phyloP scores from a whole-genome alignment of 37 sponge, comb jelly and placozoan genomes.

The Halichondria panicea region DNA sequence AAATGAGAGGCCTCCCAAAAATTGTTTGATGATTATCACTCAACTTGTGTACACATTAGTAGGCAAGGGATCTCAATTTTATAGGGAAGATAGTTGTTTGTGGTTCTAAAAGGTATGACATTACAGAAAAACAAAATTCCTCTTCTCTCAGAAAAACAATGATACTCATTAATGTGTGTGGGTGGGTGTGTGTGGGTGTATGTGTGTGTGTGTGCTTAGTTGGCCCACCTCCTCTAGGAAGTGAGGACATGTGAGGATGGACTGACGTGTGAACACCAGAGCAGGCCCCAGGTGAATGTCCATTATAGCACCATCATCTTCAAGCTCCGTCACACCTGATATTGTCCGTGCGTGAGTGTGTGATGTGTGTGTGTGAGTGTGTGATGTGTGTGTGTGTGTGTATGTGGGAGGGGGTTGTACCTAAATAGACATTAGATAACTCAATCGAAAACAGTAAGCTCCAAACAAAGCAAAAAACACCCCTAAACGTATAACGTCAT shows the following conservation, averaged over 20 bases:
- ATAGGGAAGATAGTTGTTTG: too few relatives aligned
- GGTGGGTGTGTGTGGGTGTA: too few relatives aligned
- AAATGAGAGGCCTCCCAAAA: too few relatives aligned
- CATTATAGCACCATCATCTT: slow-evolving; percentile 74
- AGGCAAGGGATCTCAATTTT: too few relatives aligned
- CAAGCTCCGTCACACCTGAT: slow-evolving; percentile 55
- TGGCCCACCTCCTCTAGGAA: slow-evolving; percentile 57
- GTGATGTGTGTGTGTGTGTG: too few relatives aligned
- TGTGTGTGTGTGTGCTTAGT: neutral
- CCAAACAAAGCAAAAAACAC: neutral
- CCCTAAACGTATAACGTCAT: neutral
- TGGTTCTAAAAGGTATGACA: too few relatives aligned
- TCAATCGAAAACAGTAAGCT: neutral
- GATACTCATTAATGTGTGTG: neutral
- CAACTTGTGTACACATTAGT: too few relatives aligned
- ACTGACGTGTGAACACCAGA: slow-evolving; percentile 54
- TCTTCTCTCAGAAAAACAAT: neutral
- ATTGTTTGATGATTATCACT: too few relatives aligned
- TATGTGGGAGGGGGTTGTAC: too few relatives aligned
- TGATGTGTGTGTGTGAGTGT: too few relatives aligned
- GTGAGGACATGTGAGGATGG: slow-evolving; percentile 37
- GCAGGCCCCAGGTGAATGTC: slow-evolving; percentile 55
- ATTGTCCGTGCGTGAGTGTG: neutral
- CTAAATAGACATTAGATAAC: too few relatives aligned
- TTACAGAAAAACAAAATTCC: too few relatives aligned